Evolutionary conservation across 2,888 invertebrate species (phyloP).

Genomic region (Calameuta pallipes): DNA sequence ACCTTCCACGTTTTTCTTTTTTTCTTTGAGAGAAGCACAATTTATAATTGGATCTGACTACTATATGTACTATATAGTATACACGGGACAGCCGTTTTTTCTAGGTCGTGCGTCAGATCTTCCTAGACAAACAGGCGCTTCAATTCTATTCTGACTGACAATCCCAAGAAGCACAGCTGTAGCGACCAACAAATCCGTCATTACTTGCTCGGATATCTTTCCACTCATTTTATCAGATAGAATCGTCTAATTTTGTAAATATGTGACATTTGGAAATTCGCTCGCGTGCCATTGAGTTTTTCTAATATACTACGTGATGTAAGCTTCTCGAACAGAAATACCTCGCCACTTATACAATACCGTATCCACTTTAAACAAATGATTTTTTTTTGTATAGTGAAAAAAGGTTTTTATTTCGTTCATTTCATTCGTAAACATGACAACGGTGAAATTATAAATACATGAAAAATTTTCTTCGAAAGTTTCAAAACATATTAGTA

Average conservation of each 20-base stretch:
- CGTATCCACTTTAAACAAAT: no score
- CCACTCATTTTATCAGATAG: not conserved
- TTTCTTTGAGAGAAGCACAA: not conserved
- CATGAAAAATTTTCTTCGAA: no score
- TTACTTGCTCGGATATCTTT: not conserved
- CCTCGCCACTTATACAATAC: no score
- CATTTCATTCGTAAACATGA: no score
- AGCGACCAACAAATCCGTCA: not conserved
- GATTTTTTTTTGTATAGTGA: no score
- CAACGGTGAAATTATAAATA: no score
- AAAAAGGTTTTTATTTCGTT: no score
- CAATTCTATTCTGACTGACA: not conserved
- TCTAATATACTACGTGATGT: no score
- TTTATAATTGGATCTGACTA: constrained; percentile 17
- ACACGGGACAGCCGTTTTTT: constrained; percentile 9
- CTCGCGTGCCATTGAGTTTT: not conserved
- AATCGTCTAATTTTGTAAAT: not conserved
- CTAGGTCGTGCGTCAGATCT: constrained; percentile 8
- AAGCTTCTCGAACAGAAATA: no score
- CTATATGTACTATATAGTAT: constrained; percentile 10
- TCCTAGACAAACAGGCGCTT: constrained; percentile 4
- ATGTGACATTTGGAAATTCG: not conserved
- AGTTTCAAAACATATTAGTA: no score
- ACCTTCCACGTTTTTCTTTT: constrained; percentile 3
- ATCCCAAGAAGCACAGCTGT: not conserved